These are phyloP conservation scores for Orycteropus afer DNA, from an alignment of 2,113 vertebrate genomes.

Conservation along the genomic window DNA sequence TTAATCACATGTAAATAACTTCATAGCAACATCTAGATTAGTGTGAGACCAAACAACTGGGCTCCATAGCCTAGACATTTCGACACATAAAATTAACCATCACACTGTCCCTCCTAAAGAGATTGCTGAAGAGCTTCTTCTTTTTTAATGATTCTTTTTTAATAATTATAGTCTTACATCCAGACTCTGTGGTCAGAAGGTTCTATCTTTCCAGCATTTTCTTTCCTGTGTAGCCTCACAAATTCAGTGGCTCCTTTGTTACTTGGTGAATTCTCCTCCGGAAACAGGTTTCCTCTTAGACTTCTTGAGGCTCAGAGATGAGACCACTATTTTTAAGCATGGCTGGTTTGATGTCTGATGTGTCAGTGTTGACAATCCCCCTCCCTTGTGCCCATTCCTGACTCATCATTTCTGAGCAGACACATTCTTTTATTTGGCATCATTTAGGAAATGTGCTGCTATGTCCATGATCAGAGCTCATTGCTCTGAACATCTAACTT, in stretches of 20 bases:
- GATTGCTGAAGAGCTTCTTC: no score
- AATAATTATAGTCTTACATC: neutral
- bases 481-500: neutral
- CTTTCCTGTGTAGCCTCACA: neutral
- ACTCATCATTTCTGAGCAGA: neutral
- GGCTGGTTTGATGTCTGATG: neutral
- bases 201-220: neutral
- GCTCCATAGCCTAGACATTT: neutral
- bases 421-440: neutral
- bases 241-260: neutral
- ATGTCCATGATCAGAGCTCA: constrained; percentile 4
- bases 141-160: neutral
- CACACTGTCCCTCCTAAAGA: neutral
- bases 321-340: neutral
- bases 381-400: neutral
- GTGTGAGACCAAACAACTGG: neutral
- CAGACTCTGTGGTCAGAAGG: neutral
- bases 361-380: neutral
- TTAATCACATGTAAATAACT: neutral
- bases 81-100: neutral
- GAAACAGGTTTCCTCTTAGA: constrained; percentile 50
- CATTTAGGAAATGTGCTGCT: neutral
- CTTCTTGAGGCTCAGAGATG: neutral
- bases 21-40: neutral
- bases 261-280: neutral